Conservation (phyloP, 2,888 invertebrate species). For the Volucella zonaria region DNA sequence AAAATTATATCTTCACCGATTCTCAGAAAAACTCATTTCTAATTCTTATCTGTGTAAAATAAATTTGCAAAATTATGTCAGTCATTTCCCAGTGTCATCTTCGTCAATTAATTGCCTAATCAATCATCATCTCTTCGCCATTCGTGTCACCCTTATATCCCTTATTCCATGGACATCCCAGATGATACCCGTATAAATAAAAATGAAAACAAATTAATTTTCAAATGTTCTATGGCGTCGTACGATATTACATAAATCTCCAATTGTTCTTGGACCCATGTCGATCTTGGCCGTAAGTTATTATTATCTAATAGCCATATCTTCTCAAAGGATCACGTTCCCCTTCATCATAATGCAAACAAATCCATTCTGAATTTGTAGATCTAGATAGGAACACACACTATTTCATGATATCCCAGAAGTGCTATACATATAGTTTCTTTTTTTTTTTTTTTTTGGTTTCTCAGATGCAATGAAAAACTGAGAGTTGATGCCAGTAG, state of each 20-base stretch:
- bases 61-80: slow-evolving; percentile 10
- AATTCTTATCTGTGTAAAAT: background rate
- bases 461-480: slow-evolving; percentile 23
- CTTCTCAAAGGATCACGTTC: slow-evolving; percentile 51
- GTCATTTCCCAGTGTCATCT: background rate
- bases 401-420: slow-evolving; percentile 25
- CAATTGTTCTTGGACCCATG: slow-evolving; percentile 45
- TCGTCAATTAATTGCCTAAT: background rate
- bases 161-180: slow-evolving; percentile 14
- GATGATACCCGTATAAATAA: slow-evolving; percentile 42
- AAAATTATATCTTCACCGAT: too few species aligned
- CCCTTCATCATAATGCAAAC: slow-evolving; percentile 39
- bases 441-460: background rate
- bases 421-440: slow-evolving; percentile 1
- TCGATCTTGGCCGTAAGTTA: slow-evolving; percentile 24
- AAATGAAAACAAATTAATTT: slow-evolving; percentile 12
- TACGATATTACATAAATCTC: slow-evolving; percentile 33
- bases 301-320: slow-evolving; percentile 1
- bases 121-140: slow-evolving; percentile 5
- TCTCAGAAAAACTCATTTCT: background rate
- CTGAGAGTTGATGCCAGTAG: slow-evolving; percentile 38
- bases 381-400: background rate
- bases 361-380: slow-evolving; percentile 36
- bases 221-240: background rate
- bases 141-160: slow-evolving; percentile 22